Conservation (phyloP, 2,797 vertebrate species). For the Florisuga fusca region DNA sequence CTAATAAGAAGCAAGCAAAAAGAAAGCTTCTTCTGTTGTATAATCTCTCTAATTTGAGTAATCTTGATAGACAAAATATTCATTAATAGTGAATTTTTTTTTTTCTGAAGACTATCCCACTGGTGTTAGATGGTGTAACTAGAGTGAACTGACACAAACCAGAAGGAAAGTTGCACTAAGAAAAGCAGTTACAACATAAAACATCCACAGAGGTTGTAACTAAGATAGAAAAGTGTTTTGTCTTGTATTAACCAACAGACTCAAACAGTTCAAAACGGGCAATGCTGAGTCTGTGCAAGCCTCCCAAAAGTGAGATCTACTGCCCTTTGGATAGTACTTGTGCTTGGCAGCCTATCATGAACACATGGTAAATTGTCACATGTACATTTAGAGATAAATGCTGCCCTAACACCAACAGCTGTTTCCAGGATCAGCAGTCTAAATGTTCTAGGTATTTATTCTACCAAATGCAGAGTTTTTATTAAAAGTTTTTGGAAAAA, state of each 20-base stretch:
- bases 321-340: conserved; percentile 6
- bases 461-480: neutral
- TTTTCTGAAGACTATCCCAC: neutral
- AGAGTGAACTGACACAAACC: neutral
- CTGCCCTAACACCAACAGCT: neutral
- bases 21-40: neutral
- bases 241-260: neutral
- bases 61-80: neutral
- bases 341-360: neutral
- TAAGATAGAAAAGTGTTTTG: neutral
- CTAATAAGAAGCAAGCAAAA: neutral
- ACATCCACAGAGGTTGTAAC: neutral
- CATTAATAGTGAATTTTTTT: neutral
- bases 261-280: neutral
- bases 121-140: neutral
- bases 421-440: neutral
- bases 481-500: neutral
- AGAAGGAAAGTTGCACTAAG: neutral
- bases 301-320: neutral
- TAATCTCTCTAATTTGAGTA: neutral
- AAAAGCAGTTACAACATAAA: neutral
- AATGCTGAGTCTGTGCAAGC: neutral
- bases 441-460: neutral
- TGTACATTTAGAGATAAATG: conserved; percentile 40
- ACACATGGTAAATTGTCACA: conserved; percentile 22